Percentiles rank a stretch among this genome's conserved stretches.
phyloP scores from a whole-genome alignment of 2,888 invertebrate species.

The Lithophane socia region DNA sequence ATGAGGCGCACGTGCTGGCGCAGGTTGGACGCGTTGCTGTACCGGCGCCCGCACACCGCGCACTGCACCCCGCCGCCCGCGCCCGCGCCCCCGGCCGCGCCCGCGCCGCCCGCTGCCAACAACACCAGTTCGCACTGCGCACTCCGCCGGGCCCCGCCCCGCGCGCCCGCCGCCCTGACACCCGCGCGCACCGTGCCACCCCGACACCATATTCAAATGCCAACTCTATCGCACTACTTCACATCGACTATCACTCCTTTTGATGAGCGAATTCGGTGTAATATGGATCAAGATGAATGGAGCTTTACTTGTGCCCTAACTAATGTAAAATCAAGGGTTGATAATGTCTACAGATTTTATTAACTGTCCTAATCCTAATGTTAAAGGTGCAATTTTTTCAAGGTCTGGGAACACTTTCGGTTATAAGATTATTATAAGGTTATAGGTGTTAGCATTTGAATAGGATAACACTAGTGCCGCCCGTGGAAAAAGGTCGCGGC shows the following conservation, averaged over 20 bases:
- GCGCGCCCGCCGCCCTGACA: slow-evolving; percentile 67
- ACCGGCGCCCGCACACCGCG: slow-evolving; percentile 92
- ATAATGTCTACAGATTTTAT: not conserved
- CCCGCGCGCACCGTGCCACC: slow-evolving; percentile 82
- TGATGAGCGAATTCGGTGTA: not conserved
- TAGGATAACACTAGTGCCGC: slow-evolving; percentile 48
- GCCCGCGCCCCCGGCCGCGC: slow-evolving; percentile 71
- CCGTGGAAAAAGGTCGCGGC: slow-evolving; percentile 33
- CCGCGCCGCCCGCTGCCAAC: slow-evolving; percentile 83
- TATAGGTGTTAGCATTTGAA: slow-evolving; percentile 68
- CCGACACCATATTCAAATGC: slow-evolving; percentile 57
- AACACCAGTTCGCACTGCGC: slow-evolving; percentile 86
- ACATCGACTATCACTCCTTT: slow-evolving; percentile 6
- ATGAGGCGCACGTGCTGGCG: slow-evolving; percentile 94
- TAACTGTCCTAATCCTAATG: slow-evolving; percentile 10
- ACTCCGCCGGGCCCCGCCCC: slow-evolving; percentile 74
- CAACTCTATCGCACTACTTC: slow-evolving; percentile 24
- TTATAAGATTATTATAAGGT: slow-evolving; percentile 9
- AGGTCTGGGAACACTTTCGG: slow-evolving; percentile 8
- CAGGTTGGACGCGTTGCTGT: slow-evolving; percentile 93
- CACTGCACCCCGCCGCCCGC: slow-evolving; percentile 88
- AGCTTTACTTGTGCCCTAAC: slow-evolving; percentile 19
- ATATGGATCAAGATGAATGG: slow-evolving; percentile 14
- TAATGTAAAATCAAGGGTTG: not conserved
- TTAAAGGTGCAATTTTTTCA: not conserved